phyloP scores from a whole-genome alignment of 30 jellyfish, hydroid and myxozoan species.

The Turritopsis dohrnii region DNA sequence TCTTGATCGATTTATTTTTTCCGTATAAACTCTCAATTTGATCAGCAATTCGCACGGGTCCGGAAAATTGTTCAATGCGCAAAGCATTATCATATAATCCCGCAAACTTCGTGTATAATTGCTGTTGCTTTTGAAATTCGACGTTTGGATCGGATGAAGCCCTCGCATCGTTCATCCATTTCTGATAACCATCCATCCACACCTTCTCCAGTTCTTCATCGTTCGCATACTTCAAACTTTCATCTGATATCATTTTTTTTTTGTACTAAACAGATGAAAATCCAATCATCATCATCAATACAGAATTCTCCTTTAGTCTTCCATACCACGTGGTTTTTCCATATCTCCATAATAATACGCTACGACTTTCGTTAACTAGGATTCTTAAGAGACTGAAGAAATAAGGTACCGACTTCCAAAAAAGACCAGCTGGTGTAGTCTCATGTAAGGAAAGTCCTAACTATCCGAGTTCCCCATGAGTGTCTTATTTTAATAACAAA shows the following conservation, averaged over 20 bases:
- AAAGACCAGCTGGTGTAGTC: no score
- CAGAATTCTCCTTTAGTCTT: neutral
- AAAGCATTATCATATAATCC: constrained; percentile 23
- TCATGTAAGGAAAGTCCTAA: no score
- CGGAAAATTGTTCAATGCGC: constrained; percentile 20
- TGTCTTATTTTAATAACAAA: no score
- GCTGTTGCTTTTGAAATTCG: constrained; percentile 29
- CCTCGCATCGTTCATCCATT: constrained; percentile 20
- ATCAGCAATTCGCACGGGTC: constrained; percentile 31
- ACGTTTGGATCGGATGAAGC: neutral
- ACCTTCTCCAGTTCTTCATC: constrained; percentile 28
- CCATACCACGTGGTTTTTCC: neutral
- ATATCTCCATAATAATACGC: no score
- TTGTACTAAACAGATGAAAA: neutral
- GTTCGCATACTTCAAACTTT: neutral
- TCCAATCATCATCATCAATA: neutral
- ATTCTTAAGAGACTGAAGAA: no score
- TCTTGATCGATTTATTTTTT: constrained; percentile 8
- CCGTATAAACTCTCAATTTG: neutral
- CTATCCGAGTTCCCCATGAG: no score
- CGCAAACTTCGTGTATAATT: constrained; percentile 22
- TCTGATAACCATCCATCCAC: constrained; percentile 37
- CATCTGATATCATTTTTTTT: neutral
- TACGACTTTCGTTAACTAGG: no score
- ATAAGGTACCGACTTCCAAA: no score